These are phyloP conservation scores for Rousettus leschenaultii DNA, from an alignment of 2,113 vertebrate genomes.

Conservation along the genomic window DNA sequence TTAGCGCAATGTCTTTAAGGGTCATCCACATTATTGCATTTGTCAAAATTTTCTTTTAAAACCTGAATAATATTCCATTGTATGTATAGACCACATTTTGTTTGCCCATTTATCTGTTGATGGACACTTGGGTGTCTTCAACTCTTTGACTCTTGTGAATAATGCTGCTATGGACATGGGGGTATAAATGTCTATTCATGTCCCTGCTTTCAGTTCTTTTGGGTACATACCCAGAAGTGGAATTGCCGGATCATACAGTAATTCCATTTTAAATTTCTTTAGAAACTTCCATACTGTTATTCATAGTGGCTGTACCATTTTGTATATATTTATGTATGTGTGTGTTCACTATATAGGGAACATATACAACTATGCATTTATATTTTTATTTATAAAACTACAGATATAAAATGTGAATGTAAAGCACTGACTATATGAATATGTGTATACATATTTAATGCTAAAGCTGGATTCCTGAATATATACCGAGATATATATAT, in stretches of 20 bases:
- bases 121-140: not conserved
- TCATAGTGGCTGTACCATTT: not conserved
- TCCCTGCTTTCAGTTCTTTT: not conserved
- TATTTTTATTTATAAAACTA: not conserved
- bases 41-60: not conserved
- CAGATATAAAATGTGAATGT: not conserved
- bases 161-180: not conserved
- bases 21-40: not conserved
- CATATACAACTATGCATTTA: not conserved
- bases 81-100: not conserved
- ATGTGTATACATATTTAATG: not conserved
- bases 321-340: not conserved
- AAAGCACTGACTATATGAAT: not conserved
- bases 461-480: not conserved
- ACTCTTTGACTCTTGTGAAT: not conserved
- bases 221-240: not conserved
- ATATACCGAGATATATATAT: not conserved
- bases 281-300: not conserved
- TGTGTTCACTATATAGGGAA: not conserved
- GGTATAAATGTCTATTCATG: not conserved
- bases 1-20: not conserved
- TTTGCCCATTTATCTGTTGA: not conserved
- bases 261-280: not conserved
- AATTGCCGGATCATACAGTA: not conserved
- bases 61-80: not conserved